A percentile compares a stretch with the other conserved stretches of the same genome.
Conservation (phyloP, 2,797 vertebrate species). For the Leptoclinus maculatus region DNA sequence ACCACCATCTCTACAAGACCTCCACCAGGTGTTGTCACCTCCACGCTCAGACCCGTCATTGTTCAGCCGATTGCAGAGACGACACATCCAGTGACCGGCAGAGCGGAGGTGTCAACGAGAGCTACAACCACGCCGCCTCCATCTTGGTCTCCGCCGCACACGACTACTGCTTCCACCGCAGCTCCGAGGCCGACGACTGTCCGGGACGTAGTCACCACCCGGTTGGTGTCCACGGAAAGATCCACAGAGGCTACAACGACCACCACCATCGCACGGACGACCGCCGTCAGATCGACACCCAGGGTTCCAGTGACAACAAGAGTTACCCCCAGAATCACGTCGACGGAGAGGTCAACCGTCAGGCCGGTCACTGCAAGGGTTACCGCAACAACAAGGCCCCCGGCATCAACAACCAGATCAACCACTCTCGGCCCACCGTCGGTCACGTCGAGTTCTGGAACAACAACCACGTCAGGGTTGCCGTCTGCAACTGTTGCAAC, state of each 20-base stretch:
- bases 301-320: conserved; percentile 58
- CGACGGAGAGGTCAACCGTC: conserved; percentile 42
- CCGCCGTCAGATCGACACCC: conserved; percentile 50
- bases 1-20: conserved; percentile 49
- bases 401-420: conserved; percentile 27
- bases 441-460: conserved; percentile 19
- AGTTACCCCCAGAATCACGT: conserved; percentile 55
- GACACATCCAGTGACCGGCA: conserved; percentile 55
- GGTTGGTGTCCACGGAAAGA: conserved; percentile 55
- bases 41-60: conserved; percentile 56
- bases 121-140: conserved; percentile 39
- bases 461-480: conserved; percentile 20
- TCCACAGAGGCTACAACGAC: conserved; percentile 47
- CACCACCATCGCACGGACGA: conserved; percentile 9
- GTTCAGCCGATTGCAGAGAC: conserved; percentile 51
- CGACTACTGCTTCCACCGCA: conserved; percentile 51
- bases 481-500: conserved; percentile 28
- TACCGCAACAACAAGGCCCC: conserved; percentile 49
- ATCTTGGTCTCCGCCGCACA: conserved; percentile 31
- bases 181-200: conserved; percentile 37
- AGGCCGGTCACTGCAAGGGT: conserved; percentile 49
- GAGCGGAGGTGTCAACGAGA: conserved; percentile 60
- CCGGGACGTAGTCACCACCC: conserved; percentile 70
- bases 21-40: conserved; percentile 39
- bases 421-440: conserved; percentile 23